Percentiles rank a stretch among this genome's conserved stretches.
Conservation (phyloP, 1,140 invertebrate species). For the Megathymus violae region DNA sequence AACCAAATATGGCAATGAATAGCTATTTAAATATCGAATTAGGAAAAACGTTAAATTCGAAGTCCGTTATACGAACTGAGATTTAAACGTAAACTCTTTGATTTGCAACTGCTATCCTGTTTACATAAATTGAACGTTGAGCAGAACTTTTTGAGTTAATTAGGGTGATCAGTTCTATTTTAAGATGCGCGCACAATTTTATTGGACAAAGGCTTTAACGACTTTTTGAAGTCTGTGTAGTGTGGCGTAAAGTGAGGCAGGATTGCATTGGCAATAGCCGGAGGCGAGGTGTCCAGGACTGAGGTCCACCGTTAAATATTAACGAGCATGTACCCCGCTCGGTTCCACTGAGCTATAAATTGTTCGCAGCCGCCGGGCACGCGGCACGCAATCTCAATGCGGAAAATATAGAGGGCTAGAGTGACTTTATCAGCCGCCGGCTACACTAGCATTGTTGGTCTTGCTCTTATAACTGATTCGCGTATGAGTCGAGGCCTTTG, state of each 20-base stretch:
- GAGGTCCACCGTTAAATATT: slow-evolving; percentile 73
- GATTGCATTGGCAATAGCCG: slow-evolving; percentile 60
- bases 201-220: slow-evolving; percentile 25
- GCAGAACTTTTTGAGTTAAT: slow-evolving; percentile 37
- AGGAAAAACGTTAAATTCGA: slow-evolving; percentile 58
- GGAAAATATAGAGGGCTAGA: slow-evolving; percentile 71
- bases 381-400: slow-evolving; percentile 79
- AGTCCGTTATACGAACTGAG: slow-evolving; percentile 44
- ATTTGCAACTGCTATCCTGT: slow-evolving; percentile 16
- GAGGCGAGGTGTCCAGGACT: slow-evolving; percentile 58
- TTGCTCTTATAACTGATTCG: slow-evolving; percentile 32
- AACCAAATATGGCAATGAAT: slow-evolving; percentile 52
- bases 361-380: slow-evolving; percentile 72
- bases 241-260: slow-evolving; percentile 31
- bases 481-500: slow-evolving; percentile 33
- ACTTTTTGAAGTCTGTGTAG: slow-evolving; percentile 11
- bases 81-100: slow-evolving; percentile 41
- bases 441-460: slow-evolving; percentile 47
- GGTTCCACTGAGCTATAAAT: slow-evolving; percentile 75
- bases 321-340: slow-evolving; percentile 62
- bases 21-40: slow-evolving; percentile 67
- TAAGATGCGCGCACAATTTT: slow-evolving; percentile 28
- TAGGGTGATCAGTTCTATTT: slow-evolving; percentile 38
- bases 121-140: slow-evolving; percentile 27
- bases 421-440: slow-evolving; percentile 50